Evolutionary conservation across 2,113 vertebrate species (phyloP).

Genomic region (Myiozetetes cayanensis): DNA sequence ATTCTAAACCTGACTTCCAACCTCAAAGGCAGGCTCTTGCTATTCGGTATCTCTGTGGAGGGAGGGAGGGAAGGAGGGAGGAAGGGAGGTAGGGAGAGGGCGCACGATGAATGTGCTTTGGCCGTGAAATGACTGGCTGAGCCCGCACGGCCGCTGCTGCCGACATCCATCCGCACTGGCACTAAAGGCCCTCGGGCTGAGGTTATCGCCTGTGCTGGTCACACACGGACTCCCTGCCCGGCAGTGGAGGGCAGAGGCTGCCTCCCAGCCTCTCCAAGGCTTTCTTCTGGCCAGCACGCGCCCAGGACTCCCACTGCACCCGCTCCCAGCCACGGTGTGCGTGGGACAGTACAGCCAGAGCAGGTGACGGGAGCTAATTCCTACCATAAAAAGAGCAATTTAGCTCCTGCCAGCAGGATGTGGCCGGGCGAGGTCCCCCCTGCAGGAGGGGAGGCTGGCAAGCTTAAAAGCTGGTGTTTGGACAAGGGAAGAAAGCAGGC

Average conservation of each 20-base stretch:
- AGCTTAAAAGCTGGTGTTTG: background rate
- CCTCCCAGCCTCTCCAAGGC: background rate
- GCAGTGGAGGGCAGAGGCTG: background rate
- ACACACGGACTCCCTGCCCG: background rate
- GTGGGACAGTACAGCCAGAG: background rate
- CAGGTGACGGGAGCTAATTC: rapidly evolving
- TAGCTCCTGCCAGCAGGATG: background rate
- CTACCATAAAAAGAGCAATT: background rate
- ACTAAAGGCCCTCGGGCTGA: rapidly evolving
- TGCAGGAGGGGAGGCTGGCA: background rate
- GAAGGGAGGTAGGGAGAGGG: background rate
- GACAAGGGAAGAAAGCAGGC: background rate
- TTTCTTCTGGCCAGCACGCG: background rate
- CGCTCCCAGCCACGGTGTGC: rapidly evolving
- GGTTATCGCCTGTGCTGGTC: background rate
- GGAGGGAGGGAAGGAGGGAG: background rate
- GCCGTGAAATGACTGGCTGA: background rate
- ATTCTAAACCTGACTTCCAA: constrained; percentile 61
- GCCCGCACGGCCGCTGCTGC: rapidly evolving
- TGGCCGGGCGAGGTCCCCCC: background rate
- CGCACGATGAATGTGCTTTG: background rate
- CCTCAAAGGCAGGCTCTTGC: constrained; percentile 52
- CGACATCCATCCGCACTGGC: background rate
- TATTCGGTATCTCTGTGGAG: background rate
- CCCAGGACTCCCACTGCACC: rapidly evolving